Evolutionary conservation across 2,888 invertebrate species (phyloP).

Genomic region (Ernsta delagoae): DNA sequence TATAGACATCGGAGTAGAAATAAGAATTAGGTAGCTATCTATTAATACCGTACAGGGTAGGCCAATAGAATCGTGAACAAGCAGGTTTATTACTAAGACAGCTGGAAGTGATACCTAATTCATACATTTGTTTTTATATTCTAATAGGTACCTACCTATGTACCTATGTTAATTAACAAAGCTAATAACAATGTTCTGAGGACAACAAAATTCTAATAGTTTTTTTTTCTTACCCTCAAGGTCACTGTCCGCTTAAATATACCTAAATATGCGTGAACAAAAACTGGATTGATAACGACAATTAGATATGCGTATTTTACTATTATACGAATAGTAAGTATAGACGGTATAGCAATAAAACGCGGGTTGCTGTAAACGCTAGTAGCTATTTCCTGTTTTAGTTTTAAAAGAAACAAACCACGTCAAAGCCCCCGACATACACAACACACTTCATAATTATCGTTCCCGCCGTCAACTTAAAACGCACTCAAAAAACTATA

Average conservation of each 20-base stretch:
- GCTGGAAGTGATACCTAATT: too few species aligned
- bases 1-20: too few species aligned
- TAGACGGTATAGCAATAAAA: slow-evolving; percentile 45
- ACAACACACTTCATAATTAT: slow-evolving; percentile 57
- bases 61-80: too few species aligned
- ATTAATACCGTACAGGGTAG: too few species aligned
- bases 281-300: slow-evolving; percentile 72
- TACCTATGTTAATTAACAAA: too few species aligned
- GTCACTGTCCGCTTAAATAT: slow-evolving; percentile 56
- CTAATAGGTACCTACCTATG: too few species aligned
- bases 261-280: slow-evolving; percentile 58
- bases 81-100: too few species aligned
- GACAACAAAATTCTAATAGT: too few species aligned
- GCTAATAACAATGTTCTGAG: too few species aligned
- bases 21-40: too few species aligned
- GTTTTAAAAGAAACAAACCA: slow-evolving; percentile 55
- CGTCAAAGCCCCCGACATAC: slow-evolving; percentile 52
- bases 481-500: slow-evolving; percentile 59
- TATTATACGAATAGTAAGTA: slow-evolving; percentile 50
- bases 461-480: slow-evolving; percentile 50
- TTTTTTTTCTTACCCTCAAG: slow-evolving; percentile 67
- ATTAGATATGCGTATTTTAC: slow-evolving; percentile 63
- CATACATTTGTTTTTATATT: too few species aligned
- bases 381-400: slow-evolving; percentile 62
- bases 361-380: slow-evolving; percentile 54